Base-by-base conservation (phyloP, 2,797 vertebrate genomes). In the Sarcoramphus papa region DNA sequence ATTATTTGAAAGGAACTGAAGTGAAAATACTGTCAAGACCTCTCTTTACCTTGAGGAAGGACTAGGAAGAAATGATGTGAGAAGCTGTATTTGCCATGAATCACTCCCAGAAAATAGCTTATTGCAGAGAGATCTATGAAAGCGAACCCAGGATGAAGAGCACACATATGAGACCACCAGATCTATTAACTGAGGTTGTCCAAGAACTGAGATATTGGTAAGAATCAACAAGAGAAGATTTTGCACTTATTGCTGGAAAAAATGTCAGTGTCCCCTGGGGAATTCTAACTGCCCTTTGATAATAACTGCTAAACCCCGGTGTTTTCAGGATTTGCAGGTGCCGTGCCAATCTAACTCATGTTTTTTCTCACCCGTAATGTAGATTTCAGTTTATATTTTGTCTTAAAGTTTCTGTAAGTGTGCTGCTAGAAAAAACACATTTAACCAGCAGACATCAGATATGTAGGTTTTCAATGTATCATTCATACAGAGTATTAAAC, bases 51-150 rank as follows among this genome's bases (percentile, higher is more conserved):
- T 92, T 80, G 90, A 95, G 90, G 60, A 91, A 94, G 62, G 53
- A 89, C 57, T 67, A 67, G 88, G 81, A 87, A 87, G 90, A 95
- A 95, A 82, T 57, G 90, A 95, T 93, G 79, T 93, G 95, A 96
- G 91, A 48, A 95, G 88, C 84, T 77, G 67, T 77, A 88, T 95
- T 94, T 91, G 88, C 91, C 80, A 69, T 85, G 84, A 96, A 85
- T 96, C 64, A 74, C 68, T 93, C 53, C 30, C 37, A 83, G 92
- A 67, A 93, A 96, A 94, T 54, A 75, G 86, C 94, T 96, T 87
- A 85, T 89, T 96, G 90, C 86, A 72, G 92, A 70, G 77, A 60
- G n/a, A 43, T 47, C 84, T 56, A 2, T 77, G 94, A 82, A 80
- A 80, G 70, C 0, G 1, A 86, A 62, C 48, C 35, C 24, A 30